Evolutionary conservation across 2,797 vertebrate species (phyloP), one percentile per base, ranked within the genome.

Genomic region (Zenarchopterus dispar): DNA sequence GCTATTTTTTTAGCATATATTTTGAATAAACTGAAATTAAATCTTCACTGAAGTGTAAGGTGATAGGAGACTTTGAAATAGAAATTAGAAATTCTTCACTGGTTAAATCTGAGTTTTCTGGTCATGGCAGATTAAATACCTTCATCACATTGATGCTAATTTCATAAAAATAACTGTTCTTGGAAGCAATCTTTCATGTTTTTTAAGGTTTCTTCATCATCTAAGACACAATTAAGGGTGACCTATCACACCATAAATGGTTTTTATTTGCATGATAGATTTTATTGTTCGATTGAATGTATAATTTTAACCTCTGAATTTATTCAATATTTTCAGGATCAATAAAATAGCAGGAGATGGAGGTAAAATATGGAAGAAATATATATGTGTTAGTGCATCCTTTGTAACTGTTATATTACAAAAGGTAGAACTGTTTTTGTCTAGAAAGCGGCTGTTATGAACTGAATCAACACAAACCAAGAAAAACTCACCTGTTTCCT

Each of bases 401-500:
- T 72, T 36, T 50, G 62, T 73, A 31, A 54, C 2, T 15, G 4
- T 58, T 16, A 17, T 39, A 1, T 56, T 62, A 67, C 8, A 16
- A 50, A 49, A 61, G 51, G 19, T 43, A 56, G 26, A 63, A 49
- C 56, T 57, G 19, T 55, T 18, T 15, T 15, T 52, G 9, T 75
- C 24, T 47, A 54, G 56, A 11, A 26, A 67, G 60, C 67, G 76
- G 67, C 17, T 69, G 62, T 64, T n/a, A 51, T 70, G 1, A 19
- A 55, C 22, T 50, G 39, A 53, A 68, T 31, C 45, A 23, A 39
- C 26, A 9, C 8, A 21, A 16, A 45, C 31, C 21, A 36, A n/a
- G 42, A 54, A 45, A 39, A 19, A 62, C 19, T 44, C 87, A 88
- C 64, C 86, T 85, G 84, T 82, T 89, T 91, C 88, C 84, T 85